Conservation (phyloP, 2,888 invertebrate genomes). For the Andrena dorsata region DNA sequence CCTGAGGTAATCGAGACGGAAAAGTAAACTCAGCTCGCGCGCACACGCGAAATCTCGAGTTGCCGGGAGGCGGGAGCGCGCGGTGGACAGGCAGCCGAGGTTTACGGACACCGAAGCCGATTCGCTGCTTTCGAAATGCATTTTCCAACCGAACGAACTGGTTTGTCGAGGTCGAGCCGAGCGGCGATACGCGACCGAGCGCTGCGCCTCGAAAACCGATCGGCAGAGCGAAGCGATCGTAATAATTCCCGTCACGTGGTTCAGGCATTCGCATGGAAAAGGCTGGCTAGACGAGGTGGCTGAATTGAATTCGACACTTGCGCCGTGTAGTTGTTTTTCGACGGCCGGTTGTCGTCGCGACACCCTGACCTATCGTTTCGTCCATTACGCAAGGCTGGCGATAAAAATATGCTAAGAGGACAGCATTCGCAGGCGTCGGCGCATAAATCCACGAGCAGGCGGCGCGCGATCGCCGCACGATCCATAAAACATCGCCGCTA, state of each 20-base stretch:
- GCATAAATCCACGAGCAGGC: background rate
- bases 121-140: conserved; percentile 41
- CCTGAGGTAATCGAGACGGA: background rate
- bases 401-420: conserved; percentile 6
- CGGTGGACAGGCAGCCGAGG: background rate
- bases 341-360: background rate
- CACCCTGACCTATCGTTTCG: background rate
- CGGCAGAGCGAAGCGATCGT: background rate
- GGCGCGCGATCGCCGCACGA: background rate
- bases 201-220: background rate
- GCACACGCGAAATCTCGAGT: conserved; percentile 10
- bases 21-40: background rate
- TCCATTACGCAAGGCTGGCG: conserved; percentile 17
- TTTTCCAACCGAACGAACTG: conserved; percentile 35
- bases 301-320: background rate
- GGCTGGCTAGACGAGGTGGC: background rate
- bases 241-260: background rate
- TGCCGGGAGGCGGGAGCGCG: conserved; percentile 3
- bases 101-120: conserved; percentile 19
- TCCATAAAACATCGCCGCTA: background rate
- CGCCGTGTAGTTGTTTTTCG: background rate
- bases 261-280: background rate
- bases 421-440: background rate
- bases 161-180: conserved; percentile 18
- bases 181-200: background rate